A percentile compares a stretch with the other conserved stretches of the same genome.
phyloP scores from a whole-genome alignment of 2,888 invertebrate genomes.

The Diploptera punctata region DNA sequence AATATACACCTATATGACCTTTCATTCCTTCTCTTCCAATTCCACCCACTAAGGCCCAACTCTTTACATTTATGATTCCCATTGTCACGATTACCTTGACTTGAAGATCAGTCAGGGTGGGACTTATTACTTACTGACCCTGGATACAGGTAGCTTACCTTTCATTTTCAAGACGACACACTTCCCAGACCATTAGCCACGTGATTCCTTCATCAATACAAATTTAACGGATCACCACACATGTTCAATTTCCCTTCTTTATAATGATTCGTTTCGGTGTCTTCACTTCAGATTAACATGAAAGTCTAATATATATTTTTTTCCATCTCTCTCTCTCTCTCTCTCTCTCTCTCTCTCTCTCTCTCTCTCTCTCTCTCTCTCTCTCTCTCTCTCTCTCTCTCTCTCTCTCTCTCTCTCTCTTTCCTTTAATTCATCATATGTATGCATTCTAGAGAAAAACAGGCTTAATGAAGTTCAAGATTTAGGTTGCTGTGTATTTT shows the following conservation, averaged over 20 bases:
- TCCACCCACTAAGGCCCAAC: neutral
- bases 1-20: conserved; percentile 16
- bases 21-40: neutral
- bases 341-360: neutral
- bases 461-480: no score
- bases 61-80: neutral
- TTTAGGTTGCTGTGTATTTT: no score
- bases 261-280: no score
- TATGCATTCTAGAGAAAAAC: neutral
- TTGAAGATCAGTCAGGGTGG: neutral
- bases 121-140: conserved; percentile 5
- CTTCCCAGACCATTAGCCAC: no score
- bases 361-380: neutral
- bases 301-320: no score
- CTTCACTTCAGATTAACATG: no score
- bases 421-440: neutral
- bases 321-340: neutral
- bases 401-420: neutral
- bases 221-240: no score
- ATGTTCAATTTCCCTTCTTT: no score
- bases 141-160: neutral
- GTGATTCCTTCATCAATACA: no score
- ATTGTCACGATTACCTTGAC: neutral
- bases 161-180: no score
- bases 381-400: neutral